Percentiles rank a stretch among this genome's conserved stretches.
Evolutionary conservation across 2,797 vertebrate genomes (phyloP).

Genomic region (Paedocypris micromegethes): DNA sequence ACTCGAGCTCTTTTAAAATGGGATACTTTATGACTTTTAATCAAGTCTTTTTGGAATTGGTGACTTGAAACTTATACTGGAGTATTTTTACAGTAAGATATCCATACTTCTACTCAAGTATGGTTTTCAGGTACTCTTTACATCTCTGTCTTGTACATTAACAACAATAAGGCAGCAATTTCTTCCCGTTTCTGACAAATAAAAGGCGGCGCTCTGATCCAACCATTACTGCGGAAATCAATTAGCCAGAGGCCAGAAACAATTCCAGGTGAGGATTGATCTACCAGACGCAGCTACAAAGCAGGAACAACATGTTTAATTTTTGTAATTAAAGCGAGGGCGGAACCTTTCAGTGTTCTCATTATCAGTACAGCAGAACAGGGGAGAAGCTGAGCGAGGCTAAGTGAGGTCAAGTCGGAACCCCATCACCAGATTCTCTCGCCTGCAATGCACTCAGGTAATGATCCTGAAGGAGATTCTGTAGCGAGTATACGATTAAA

Average conservation of each 20-base stretch:
- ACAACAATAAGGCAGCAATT: conserved; percentile 23
- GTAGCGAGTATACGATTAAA: neutral
- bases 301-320: conserved; percentile 65
- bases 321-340: conserved; percentile 67
- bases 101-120: too few relatives aligned
- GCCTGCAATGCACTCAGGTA: conserved; percentile 23
- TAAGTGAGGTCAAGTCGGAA: conserved; percentile 37
- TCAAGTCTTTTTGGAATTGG: too few relatives aligned
- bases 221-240: conserved; percentile 62
- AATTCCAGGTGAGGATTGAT: conserved; percentile 67
- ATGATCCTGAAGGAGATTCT: conserved; percentile 25
- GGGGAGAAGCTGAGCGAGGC: conserved; percentile 17
- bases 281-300: conserved; percentile 40
- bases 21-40: too few relatives aligned
- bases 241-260: conserved; percentile 61
- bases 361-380: conserved; percentile 37
- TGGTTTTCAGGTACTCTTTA: too few relatives aligned
- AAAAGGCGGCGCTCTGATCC: conserved; percentile 62
- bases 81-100: too few relatives aligned
- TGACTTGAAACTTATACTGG: too few relatives aligned
- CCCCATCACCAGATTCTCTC: conserved; percentile 43
- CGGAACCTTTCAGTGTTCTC: conserved; percentile 42
- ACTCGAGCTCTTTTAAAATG: too few relatives aligned
- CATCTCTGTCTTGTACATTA: too few relatives aligned
- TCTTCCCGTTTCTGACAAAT: conserved; percentile 51